Base-by-base conservation (phyloP, 2,888 invertebrate genomes). In the Augochlorella aurata region DNA sequence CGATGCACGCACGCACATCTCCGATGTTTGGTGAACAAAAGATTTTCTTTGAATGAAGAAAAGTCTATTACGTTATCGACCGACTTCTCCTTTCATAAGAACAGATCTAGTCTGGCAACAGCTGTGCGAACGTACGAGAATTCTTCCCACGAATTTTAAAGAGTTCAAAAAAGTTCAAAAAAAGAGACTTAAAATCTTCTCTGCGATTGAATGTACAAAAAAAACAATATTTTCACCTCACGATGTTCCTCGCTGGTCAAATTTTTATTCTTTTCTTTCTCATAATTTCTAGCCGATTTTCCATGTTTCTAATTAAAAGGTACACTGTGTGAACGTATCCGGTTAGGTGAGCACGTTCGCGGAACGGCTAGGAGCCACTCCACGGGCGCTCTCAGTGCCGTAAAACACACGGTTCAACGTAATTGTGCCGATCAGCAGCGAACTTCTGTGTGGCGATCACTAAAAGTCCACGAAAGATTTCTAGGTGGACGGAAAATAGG, bases 401-500 rank as follows among this genome's bases (percentile, higher is more conserved):
- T 21, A 63, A 81, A 75, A 75, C 21, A 54, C 38, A 47, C 72
- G 38, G 21, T 38, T 82, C 65, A 50, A 69, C 50, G 49, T 82
- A 82, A 82, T 82, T 72, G 68, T 29, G 10, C 65, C 38, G 67
- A 18, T 18, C 14, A 52, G 63, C 68, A 24, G 2, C 44, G 21
- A 83, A 83, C 69, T 83, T 83, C 79, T 74, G 69, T 24, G 69
- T 66, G 75, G 73, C 84, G 68, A 83, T 85, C 78, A 65, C 65
- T 77, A 68, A 77, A 85, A 75, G 74, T 77, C 49, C 69, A 71
- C 72, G 71, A 79, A 58, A 83, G 83, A 85, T 89, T 87, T 82
- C 85, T 79, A 61, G 83, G 75, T 77, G 82, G 71, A 79, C 83
- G 87, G 52, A 77, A 80, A 88, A 88, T 82, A 89, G 82, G 88